Evolutionary conservation across 2,797 vertebrate genomes (phyloP).

Genomic region (Ambastaia sidthimunki): DNA sequence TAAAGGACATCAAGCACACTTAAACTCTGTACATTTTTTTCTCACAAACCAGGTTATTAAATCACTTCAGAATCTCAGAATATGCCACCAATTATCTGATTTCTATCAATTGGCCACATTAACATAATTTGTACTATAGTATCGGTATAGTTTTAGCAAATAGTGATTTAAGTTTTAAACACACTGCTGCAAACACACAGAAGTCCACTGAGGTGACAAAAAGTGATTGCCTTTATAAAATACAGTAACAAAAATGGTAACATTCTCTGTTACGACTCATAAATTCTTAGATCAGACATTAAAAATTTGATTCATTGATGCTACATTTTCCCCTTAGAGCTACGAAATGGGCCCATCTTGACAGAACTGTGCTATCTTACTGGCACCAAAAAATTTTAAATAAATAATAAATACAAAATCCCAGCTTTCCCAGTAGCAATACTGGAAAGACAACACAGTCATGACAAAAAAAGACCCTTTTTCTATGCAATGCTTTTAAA

Average conservation of each 20-base stretch:
- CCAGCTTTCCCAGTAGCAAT: not conserved
- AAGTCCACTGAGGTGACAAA: not conserved
- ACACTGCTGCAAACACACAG: not conserved
- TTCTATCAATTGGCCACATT: slow-evolving; percentile 1
- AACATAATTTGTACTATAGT: slow-evolving; percentile 16
- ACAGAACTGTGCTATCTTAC: slow-evolving; percentile 44
- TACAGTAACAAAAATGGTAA: slow-evolving; percentile 5
- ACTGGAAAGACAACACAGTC: slow-evolving; percentile 5
- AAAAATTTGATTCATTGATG: slow-evolving; percentile 4
- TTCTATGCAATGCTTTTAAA: not conserved
- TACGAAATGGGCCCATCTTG: slow-evolving; percentile 33
- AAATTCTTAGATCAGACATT: not conserved
- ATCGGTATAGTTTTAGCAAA: slow-evolving; percentile 2
- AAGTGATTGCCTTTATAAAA: not conserved
- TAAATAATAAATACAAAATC: not conserved
- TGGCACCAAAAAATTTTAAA: not conserved
- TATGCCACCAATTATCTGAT: not conserved
- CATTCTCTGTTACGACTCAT: not conserved
- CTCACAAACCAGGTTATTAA: not conserved
- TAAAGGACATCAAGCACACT: not conserved
- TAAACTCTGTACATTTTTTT: slow-evolving; percentile 2
- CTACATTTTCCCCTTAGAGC: slow-evolving; percentile 46
- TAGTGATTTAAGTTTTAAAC: slow-evolving; percentile 11
- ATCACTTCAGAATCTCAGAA: not conserved
- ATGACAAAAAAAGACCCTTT: not conserved